Evolutionary conservation across 2,888 invertebrate species (phyloP), one percentile per base, ranked within the genome.

Genomic region (Alcis repandata): DNA sequence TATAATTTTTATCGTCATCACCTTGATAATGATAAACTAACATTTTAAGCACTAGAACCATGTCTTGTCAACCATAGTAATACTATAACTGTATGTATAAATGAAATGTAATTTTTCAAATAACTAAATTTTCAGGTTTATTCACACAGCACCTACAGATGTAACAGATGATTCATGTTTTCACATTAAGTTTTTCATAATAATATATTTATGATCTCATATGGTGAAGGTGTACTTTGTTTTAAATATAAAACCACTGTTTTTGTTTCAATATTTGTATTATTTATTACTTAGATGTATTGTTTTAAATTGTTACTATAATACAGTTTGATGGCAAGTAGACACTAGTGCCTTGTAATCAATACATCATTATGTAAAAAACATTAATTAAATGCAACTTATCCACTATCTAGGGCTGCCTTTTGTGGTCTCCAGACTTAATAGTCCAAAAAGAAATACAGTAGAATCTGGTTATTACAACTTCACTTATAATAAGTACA

Each of bases 261-360:
- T 59, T 27, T 43, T 45, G 13, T 65, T 69, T 68, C 56, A 70
- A 73, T 71, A 59, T 71, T 72, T 60, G 68, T 73, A 72, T 75
- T 73, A 75, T 79, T 78, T 68, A 73, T 74, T 74, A 45, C 38
- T 54, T 59, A 38, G 75, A 79, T 79, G 74, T 75, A 78, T 76
- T 73, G 43, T 49, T 45, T 71, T 73, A 51, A 51, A 7, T 79
- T 70, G 67, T 78, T 78, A 73, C 75, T 79, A 74, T 76, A 76
- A 70, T 81, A 83, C 79, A 81, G 74, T 80, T 73, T 73, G 72
- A 78, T 83, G 83, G 83, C 83, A 83, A 83, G 82, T 81, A 57
- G 74, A 73, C 77, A 76, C 64, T 67, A 56, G 73, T 75, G 77
- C 68, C 73, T 70, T 63, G 59, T 20, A 64, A 22, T 57, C 32